Conservation (phyloP, 2,113 vertebrate genomes). For the Phyllostomus discolor region DNA sequence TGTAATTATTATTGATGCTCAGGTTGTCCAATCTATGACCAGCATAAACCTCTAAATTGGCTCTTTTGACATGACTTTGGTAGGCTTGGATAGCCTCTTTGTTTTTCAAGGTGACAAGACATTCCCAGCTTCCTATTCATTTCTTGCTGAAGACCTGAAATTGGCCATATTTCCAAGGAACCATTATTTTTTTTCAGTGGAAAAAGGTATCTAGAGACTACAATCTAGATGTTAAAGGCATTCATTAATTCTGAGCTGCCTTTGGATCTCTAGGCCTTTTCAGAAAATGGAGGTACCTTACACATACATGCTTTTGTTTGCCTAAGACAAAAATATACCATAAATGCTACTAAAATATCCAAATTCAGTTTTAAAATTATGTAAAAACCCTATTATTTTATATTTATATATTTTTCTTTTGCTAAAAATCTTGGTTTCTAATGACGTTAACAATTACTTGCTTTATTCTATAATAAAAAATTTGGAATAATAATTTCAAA, state of each 20-base stretch:
- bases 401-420: background rate
- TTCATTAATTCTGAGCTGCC: background rate
- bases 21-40: constrained; percentile 6
- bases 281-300: background rate
- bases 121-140: constrained; percentile 35
- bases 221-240: background rate
- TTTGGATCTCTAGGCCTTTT: background rate
- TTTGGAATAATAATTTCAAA: constrained; percentile 38
- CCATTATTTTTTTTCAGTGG: background rate
- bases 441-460: background rate
- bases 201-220: background rate
- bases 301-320: background rate
- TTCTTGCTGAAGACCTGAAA: background rate
- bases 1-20: constrained; percentile 20
- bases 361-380: background rate
- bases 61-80: constrained; percentile 31
- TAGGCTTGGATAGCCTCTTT: constrained; percentile 11
- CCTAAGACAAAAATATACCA: constrained; percentile 29
- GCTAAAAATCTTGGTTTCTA: constrained; percentile 20
- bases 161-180: background rate
- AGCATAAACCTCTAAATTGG: constrained; percentile 9
- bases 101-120: constrained; percentile 22
- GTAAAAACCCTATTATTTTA: background rate
- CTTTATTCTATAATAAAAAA: background rate
- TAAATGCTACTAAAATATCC: background rate